These are phyloP conservation scores for Macrosteles quadrilineatus DNA, from an alignment of 1,140 invertebrate genomes.

Conservation along the genomic window DNA sequence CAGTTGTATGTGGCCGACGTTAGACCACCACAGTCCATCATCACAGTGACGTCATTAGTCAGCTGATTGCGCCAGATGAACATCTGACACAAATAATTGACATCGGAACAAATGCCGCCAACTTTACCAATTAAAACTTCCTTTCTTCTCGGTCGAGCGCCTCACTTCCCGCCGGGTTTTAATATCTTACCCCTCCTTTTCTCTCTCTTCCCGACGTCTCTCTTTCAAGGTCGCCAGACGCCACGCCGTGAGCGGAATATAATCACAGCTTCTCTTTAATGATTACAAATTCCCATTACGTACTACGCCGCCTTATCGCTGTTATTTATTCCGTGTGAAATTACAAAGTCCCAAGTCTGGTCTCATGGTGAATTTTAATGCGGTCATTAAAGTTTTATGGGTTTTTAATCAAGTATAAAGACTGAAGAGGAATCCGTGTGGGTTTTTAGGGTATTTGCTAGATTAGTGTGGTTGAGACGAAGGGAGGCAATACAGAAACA, in stretches of 20 bases:
- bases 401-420: too few species aligned
- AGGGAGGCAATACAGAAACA: too few species aligned
- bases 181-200: not conserved
- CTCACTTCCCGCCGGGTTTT: slow-evolving; percentile 4
- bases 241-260: slow-evolving; percentile 11
- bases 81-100: slow-evolving; percentile 12
- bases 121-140: slow-evolving; percentile 27
- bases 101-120: slow-evolving; percentile 19
- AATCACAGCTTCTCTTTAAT: slow-evolving; percentile 17
- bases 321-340: slow-evolving; percentile 13
- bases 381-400: too few species aligned
- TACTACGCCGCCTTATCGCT: not conserved
- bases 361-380: too few species aligned
- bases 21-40: too few species aligned
- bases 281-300: slow-evolving; percentile 24
- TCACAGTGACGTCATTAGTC: not conserved
- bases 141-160: not conserved
- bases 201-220: not conserved
- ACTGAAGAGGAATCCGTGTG: too few species aligned
- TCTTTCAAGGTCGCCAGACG: not conserved
- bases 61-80: not conserved
- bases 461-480: too few species aligned
- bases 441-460: too few species aligned
- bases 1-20: too few species aligned
- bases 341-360: not conserved